phyloP scores from a whole-genome alignment of 2,888 invertebrate genomes.

The Ophioninae sp. region DNA sequence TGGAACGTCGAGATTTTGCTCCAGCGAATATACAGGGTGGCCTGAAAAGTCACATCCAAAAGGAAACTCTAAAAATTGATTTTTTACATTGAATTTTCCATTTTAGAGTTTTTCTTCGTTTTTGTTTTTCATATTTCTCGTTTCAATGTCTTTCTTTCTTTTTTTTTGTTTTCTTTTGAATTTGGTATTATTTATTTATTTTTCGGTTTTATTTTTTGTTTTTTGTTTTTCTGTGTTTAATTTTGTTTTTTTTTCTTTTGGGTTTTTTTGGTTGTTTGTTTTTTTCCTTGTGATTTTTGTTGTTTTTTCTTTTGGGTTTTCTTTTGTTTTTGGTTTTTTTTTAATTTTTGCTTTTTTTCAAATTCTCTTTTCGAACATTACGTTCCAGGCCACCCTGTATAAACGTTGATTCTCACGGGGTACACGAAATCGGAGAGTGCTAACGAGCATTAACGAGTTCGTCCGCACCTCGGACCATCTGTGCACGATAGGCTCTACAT shows the following conservation, averaged over 20 bases:
- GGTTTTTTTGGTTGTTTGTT: neutral
- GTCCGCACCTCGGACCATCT: slow-evolving; percentile 77
- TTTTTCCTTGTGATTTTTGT: neutral
- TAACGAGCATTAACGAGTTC: slow-evolving; percentile 78
- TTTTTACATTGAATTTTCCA: neutral
- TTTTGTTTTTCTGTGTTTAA: neutral
- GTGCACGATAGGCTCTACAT: slow-evolving; percentile 64
- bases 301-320: no score
- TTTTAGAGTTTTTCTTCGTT: neutral
- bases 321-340: neutral
- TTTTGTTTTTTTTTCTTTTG: neutral
- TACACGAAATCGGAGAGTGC: slow-evolving; percentile 63
- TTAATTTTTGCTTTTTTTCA: neutral
- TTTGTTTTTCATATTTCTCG: neutral
- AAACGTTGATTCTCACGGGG: slow-evolving; percentile 66
- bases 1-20: neutral
- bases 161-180: no score
- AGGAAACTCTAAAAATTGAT: neutral
- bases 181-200: no score
- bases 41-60: neutral
- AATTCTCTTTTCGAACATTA: neutral
- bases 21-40: neutral
- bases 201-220: neutral
- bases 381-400: neutral
- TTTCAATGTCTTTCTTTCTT: neutral